Evolutionary conservation across 1,140 invertebrate species (phyloP).

Genomic region (Stegodyphus dumicola): DNA sequence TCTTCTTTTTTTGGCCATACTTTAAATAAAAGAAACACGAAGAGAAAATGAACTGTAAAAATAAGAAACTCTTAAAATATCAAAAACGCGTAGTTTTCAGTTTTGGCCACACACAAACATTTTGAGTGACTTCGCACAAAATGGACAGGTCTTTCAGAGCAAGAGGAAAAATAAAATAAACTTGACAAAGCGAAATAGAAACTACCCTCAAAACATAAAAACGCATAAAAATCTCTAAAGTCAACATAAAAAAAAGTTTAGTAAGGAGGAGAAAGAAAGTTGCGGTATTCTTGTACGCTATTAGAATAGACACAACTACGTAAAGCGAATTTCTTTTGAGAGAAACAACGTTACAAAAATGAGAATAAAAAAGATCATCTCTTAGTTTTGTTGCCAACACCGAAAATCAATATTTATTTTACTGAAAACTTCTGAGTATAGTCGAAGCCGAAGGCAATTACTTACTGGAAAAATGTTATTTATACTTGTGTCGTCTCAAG

Average conservation of each 20-base stretch:
- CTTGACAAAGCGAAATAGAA: conserved; percentile 60
- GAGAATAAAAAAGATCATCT: conserved; percentile 28
- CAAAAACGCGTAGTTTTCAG: conserved; percentile 48
- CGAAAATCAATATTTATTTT: conserved; percentile 54
- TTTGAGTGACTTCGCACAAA: conserved; percentile 59
- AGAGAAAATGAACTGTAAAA: conserved; percentile 30
- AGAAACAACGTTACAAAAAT: conserved; percentile 37
- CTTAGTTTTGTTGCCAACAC: background rate
- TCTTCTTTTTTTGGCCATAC: conserved; percentile 35
- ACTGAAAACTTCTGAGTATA: conserved; percentile 28
- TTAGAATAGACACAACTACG: conserved; percentile 52
- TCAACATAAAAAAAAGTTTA: conserved; percentile 57
- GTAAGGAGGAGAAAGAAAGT: conserved; percentile 31
- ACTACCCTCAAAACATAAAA: conserved; percentile 57
- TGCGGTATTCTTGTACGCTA: conserved; percentile 41
- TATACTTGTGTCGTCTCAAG: conserved; percentile 51
- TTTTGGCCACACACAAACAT: conserved; percentile 44
- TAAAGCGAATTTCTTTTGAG: conserved; percentile 43
- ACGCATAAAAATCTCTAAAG: conserved; percentile 56
- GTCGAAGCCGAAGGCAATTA: conserved; percentile 29
- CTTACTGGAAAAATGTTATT: conserved; percentile 48
- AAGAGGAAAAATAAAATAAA: conserved; percentile 32
- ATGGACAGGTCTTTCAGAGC: conserved; percentile 46
- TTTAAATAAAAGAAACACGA: conserved; percentile 54
- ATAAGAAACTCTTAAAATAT: conserved; percentile 33